Conservation (phyloP, 30 jellyfish, hydroid and myxozoan genomes). For the Pelagia noctiluca region DNA sequence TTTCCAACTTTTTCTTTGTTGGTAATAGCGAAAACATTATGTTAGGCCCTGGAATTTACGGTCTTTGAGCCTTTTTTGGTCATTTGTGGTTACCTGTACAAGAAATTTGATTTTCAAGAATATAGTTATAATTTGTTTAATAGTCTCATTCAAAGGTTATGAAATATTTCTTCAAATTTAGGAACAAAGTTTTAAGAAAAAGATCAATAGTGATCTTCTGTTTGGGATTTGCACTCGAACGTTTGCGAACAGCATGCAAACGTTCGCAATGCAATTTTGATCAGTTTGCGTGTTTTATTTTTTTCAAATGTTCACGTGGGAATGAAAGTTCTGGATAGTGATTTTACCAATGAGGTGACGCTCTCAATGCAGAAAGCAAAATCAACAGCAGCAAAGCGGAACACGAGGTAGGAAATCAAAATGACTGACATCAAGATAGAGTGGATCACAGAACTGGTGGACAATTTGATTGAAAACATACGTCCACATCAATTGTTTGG, state of each 20-base stretch:
- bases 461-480: not conserved
- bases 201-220: constrained; percentile 20
- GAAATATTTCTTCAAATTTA: no score
- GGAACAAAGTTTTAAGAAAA: no score
- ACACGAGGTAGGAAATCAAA: no score
- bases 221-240: constrained; percentile 15
- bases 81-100: no score
- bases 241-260: constrained; percentile 18
- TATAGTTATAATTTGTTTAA: no score
- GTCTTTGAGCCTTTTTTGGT: no score
- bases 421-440: not conserved
- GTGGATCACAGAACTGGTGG: constrained; percentile 24
- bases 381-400: constrained; percentile 4
- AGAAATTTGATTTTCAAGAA: no score
- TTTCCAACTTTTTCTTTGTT: no score
- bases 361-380: not conserved
- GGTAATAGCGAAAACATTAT: no score
- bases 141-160: no score
- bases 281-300: constrained; percentile 1
- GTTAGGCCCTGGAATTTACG: no score
- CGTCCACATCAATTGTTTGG: constrained; percentile 5
- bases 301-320: constrained; percentile 7
- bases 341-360: not conserved
- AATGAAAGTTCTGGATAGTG: constrained; percentile 22
- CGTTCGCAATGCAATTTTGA: constrained; percentile 22